These are phyloP conservation scores for Polymixis flavicincta DNA, from an alignment of 2,888 invertebrate genomes.

Conservation along the genomic window DNA sequence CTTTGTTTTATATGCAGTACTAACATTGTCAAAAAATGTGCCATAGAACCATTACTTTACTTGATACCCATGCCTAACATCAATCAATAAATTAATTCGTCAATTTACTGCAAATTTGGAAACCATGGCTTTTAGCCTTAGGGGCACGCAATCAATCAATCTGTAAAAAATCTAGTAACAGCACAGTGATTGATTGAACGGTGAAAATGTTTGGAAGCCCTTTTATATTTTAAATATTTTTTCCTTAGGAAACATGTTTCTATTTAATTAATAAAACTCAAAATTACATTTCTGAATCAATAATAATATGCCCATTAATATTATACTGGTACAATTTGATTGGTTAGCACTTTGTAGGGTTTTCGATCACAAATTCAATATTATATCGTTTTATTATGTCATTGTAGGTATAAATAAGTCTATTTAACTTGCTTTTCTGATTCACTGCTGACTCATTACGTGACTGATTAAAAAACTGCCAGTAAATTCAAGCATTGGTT, in stretches of 20 bases:
- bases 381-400: neutral
- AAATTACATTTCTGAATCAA: neutral
- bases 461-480: neutral
- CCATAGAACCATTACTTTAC: neutral
- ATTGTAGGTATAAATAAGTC: neutral
- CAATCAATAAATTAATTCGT: slow-evolving; percentile 1
- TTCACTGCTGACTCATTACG: neutral
- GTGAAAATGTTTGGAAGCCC: neutral
- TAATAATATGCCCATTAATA: neutral
- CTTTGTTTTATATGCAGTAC: neutral
- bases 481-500: neutral
- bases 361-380: neutral
- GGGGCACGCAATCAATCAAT: slow-evolving; percentile 16
- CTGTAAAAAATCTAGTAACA: neutral
- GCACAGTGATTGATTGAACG: slow-evolving; percentile 10
- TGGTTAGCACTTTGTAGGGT: neutral
- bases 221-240: slow-evolving; percentile 4
- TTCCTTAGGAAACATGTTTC: neutral
- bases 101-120: slow-evolving; percentile 2
- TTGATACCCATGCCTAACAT: neutral
- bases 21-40: neutral
- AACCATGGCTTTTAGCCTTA: slow-evolving; percentile 3
- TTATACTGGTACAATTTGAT: neutral
- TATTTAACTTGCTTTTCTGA: neutral
- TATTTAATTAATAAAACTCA: neutral